Evolutionary conservation across 23 tunicate genomes (phyloP).

Genomic region (Botrylloides violaceus): DNA sequence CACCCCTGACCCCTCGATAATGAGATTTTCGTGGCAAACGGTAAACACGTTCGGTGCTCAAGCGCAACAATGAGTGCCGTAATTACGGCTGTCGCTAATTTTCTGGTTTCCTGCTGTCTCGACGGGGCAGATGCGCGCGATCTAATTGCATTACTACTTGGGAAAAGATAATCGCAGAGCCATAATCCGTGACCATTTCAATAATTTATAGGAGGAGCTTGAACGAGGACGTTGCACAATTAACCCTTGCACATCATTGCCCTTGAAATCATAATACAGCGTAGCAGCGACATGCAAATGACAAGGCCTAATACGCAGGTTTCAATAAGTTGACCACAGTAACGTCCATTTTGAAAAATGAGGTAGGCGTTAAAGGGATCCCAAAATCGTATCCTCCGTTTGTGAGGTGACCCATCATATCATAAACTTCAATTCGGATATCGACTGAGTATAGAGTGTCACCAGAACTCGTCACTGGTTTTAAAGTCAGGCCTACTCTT

Average conservation of each 20-base stretch:
- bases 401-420: too few species aligned
- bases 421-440: too few species aligned
- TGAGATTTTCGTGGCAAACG: not conserved
- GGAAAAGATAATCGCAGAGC: not conserved
- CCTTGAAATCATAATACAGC: not conserved
- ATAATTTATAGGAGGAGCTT: not conserved
- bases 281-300: not conserved
- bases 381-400: too few species aligned
- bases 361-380: too few species aligned
- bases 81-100: constrained; percentile 1
- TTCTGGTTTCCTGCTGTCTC: constrained; percentile 2
- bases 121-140: not conserved
- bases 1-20: not conserved
- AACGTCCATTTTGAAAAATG: too few species aligned
- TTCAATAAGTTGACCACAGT: too few species aligned
- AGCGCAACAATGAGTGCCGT: not conserved
- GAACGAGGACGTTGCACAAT: not conserved
- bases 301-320: too few species aligned
- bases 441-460: too few species aligned
- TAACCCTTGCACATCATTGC: not conserved
- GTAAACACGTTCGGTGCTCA: not conserved
- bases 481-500: too few species aligned
- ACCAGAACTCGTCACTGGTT: too few species aligned
- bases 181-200: not conserved
- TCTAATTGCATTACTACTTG: not conserved